A percentile compares a stretch with the other conserved stretches of the same genome.
phyloP scores from a whole-genome alignment of 2,797 vertebrate species.

The Brachyalestes nurse region DNA sequence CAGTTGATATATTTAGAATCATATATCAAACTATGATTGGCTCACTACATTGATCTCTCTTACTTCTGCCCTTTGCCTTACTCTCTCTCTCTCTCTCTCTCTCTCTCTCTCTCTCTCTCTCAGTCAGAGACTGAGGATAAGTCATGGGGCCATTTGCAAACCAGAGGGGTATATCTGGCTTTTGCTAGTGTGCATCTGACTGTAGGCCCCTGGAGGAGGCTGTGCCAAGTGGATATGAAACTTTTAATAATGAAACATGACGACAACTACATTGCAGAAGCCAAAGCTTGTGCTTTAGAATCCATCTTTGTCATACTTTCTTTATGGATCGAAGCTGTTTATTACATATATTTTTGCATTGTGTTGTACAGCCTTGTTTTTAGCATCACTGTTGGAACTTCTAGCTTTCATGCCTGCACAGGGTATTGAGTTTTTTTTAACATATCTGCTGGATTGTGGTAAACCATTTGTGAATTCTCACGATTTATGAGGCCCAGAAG shows the following conservation, averaged over 20 bases:
- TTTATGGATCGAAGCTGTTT: slow-evolving; percentile 21
- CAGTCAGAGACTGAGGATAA: not conserved
- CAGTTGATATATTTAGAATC: not conserved
- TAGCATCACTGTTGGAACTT: not conserved
- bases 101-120: not conserved
- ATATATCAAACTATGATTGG: not conserved
- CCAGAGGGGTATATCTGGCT: slow-evolving; percentile 12
- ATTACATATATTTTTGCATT: not conserved
- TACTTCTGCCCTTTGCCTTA: not conserved
- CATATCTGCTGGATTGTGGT: not conserved
- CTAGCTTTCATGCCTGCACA: not conserved
- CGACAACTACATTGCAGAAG: not conserved
- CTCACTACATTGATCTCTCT: not conserved
- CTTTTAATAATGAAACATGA: slow-evolving; percentile 26
- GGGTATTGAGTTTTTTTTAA: not conserved
- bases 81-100: not conserved
- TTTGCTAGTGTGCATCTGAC: slow-evolving; percentile 1
- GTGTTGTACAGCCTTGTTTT: not conserved
- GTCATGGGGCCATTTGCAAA: slow-evolving; percentile 35
- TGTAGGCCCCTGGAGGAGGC: not conserved
- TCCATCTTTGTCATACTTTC: slow-evolving; percentile 9
- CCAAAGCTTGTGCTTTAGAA: slow-evolving; percentile 1
- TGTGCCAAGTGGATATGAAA: slow-evolving; percentile 7
- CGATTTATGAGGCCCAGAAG: not conserved
- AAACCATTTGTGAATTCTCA: not conserved